Evolutionary conservation across 2,888 invertebrate genomes (phyloP).

Genomic region (Choreutis nemorana): DNA sequence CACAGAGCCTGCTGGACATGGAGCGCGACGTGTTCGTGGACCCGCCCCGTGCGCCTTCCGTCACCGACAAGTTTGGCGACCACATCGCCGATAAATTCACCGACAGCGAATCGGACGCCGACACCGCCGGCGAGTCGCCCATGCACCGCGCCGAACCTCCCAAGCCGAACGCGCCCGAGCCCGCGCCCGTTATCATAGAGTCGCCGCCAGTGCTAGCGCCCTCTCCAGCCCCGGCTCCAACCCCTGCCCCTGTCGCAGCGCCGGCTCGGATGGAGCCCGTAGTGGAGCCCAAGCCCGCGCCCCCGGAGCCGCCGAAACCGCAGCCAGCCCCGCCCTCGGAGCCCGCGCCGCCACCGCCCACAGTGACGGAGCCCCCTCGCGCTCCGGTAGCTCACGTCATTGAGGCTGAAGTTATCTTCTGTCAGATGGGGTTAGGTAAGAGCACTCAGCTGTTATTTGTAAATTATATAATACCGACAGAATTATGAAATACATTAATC

Average conservation of each 20-base stretch:
- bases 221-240: conserved; percentile 28
- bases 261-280: conserved; percentile 13
- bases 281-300: conserved; percentile 11
- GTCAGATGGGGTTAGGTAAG: conserved; percentile 76
- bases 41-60: conserved; percentile 35
- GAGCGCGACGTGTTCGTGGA: conserved; percentile 50
- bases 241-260: conserved; percentile 15
- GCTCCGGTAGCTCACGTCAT: conserved; percentile 57
- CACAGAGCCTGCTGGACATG: conserved; percentile 55
- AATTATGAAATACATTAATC: too few relatives aligned
- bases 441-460: too few relatives aligned
- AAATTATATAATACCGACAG: too few relatives aligned
- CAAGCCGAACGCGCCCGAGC: conserved; percentile 22
- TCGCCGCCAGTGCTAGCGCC: conserved; percentile 30
- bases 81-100: conserved; percentile 65
- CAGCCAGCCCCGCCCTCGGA: conserved; percentile 10
- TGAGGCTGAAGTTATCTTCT: conserved; percentile 75
- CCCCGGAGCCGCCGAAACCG: conserved; percentile 10
- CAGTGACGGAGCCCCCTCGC: conserved; percentile 28
- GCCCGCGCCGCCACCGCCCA: conserved; percentile 13
- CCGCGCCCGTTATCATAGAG: conserved; percentile 14
- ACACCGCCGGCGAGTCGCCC: conserved; percentile 53
- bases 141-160: conserved; percentile 37
- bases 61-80: conserved; percentile 38
- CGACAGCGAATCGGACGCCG: conserved; percentile 66